A percentile compares a stretch with the other conserved stretches of the same genome.
phyloP scores from a whole-genome alignment of 1,140 invertebrate species.

The Andricus grossulariae region DNA sequence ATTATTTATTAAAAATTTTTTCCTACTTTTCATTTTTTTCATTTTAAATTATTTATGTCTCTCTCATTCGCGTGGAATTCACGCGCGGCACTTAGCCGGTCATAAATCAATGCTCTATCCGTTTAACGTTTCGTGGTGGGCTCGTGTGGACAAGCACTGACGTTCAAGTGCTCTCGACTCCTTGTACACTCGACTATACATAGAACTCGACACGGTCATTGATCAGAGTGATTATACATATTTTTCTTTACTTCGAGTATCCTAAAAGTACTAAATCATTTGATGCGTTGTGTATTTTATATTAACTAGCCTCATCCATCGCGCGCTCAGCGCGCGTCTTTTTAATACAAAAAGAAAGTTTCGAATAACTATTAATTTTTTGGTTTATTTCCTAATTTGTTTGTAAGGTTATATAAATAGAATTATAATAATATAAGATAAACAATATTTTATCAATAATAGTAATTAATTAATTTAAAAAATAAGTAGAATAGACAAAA shows the following conservation, averaged over 20 bases:
- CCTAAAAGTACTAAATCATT: no score
- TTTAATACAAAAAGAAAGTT: no score
- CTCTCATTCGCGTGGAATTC: slow-evolving; percentile 6
- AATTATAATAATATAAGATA: no score
- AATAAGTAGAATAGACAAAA: no score
- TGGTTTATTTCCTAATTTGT: no score
- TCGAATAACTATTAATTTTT: no score
- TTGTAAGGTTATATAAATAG: no score
- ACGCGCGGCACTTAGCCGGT: slow-evolving; percentile 41
- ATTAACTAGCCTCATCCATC: no score
- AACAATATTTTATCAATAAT: no score
- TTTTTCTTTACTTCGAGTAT: not conserved
- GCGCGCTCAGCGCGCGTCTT: no score
- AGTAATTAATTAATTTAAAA: no score
- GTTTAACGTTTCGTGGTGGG: slow-evolving; percentile 47
- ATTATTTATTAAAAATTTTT: not conserved
- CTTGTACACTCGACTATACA: slow-evolving; percentile 22
- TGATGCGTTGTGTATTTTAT: no score
- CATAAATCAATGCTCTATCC: slow-evolving; percentile 64
- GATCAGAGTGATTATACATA: slow-evolving; percentile 25
- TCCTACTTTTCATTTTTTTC: not conserved
- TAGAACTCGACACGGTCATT: slow-evolving; percentile 17
- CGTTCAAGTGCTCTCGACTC: slow-evolving; percentile 24
- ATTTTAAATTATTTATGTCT: slow-evolving; percentile 4
- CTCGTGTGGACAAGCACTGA: slow-evolving; percentile 33